Evolutionary conservation across 2,888 invertebrate species (phyloP).

Genomic region (Metacarcinus magister): DNA sequence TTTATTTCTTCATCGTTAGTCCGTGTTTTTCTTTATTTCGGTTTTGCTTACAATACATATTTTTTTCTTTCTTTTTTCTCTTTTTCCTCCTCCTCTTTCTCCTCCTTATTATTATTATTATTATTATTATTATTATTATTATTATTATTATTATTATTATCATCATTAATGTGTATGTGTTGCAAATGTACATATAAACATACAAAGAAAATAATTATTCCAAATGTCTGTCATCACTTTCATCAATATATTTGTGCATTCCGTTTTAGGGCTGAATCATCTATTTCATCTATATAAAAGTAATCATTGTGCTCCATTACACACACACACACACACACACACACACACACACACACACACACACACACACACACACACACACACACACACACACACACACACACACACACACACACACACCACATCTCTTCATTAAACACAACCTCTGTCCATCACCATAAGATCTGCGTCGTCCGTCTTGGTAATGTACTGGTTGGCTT

Average conservation of each 20-base stretch:
- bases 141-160: neutral
- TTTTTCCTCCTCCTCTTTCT: neutral
- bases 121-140: neutral
- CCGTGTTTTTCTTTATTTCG: neutral
- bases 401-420: neutral
- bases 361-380: slow-evolving; percentile 2
- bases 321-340: slow-evolving; percentile 61
- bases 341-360: neutral
- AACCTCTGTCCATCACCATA: slow-evolving; percentile 62
- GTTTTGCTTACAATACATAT: neutral
- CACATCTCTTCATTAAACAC: slow-evolving; percentile 59
- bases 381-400: neutral
- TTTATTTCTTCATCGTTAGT: neutral
- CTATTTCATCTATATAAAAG: neutral
- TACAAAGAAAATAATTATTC: neutral
- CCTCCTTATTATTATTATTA: neutral
- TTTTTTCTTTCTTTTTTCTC: neutral
- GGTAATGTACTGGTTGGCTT: slow-evolving; percentile 64
- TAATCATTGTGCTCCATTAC: no score
- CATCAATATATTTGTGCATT: neutral
- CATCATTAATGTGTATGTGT: neutral
- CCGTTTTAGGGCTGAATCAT: no score
- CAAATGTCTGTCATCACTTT: neutral
- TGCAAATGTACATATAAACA: no score
- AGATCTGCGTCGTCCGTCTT: slow-evolving; percentile 66